These are phyloP conservation scores for Pterostichus niger DNA, from an alignment of 2,888 invertebrate species.

Conservation along the genomic window DNA sequence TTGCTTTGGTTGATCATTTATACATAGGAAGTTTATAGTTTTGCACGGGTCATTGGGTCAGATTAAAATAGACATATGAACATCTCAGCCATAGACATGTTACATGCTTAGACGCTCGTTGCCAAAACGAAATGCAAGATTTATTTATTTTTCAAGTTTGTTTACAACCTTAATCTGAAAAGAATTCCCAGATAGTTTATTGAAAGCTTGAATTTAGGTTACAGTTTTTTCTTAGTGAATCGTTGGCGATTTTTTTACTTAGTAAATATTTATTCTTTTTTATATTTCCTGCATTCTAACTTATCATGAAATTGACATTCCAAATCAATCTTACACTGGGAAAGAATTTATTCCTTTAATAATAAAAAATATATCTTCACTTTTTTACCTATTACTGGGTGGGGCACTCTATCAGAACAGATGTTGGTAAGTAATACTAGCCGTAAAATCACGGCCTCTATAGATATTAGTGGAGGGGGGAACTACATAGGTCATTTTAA, in stretches of 20 bases:
- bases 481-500: too few relatives aligned
- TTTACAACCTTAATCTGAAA: slow-evolving; percentile 26
- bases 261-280: neutral
- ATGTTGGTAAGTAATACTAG: too few relatives aligned
- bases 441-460: too few relatives aligned
- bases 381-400: too few relatives aligned
- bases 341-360: too few relatives aligned
- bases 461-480: too few relatives aligned
- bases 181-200: slow-evolving; percentile 23
- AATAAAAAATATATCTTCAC: too few relatives aligned
- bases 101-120: slow-evolving; percentile 7
- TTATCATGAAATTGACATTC: too few relatives aligned
- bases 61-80: slow-evolving; percentile 36
- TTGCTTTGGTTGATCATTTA: slow-evolving; percentile 30
- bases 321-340: too few relatives aligned
- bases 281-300: too few relatives aligned
- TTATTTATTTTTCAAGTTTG: slow-evolving; percentile 10
- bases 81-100: neutral
- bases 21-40: slow-evolving; percentile 61
- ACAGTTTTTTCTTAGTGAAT: slow-evolving; percentile 7
- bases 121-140: slow-evolving; percentile 17
- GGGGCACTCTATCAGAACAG: too few relatives aligned
- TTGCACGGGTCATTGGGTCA: slow-evolving; percentile 62
- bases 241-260: slow-evolving; percentile 8
- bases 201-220: neutral